Conservation (phyloP, 2,113 vertebrate species). For the Etia nguti region DNA sequence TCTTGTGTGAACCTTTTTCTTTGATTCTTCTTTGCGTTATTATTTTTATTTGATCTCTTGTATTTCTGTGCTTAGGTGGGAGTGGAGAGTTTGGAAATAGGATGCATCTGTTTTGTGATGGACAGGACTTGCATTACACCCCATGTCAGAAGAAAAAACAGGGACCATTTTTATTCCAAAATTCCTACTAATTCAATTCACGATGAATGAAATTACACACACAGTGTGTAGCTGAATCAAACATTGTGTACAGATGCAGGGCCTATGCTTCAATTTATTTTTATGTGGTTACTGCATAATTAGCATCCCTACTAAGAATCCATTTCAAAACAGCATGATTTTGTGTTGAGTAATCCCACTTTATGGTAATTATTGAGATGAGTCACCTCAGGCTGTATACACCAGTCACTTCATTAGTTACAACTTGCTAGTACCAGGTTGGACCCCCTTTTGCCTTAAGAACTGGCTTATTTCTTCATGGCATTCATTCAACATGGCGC, state of each 20-base stretch:
- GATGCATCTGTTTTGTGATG: background rate
- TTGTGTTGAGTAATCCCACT: background rate
- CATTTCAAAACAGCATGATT: background rate
- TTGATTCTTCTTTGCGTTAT: background rate
- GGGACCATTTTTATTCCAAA: background rate
- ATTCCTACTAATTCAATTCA: background rate
- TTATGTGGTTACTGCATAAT: background rate
- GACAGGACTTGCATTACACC: background rate
- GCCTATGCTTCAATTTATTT: background rate
- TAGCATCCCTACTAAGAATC: background rate
- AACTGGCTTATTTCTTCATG: background rate
- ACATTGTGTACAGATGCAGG: background rate
- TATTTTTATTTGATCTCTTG: background rate
- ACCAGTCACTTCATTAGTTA: background rate
- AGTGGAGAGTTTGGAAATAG: background rate
- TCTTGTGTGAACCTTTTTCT: background rate
- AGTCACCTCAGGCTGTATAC: background rate
- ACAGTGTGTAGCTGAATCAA: background rate
- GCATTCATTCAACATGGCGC: background rate
- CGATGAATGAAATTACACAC: background rate
- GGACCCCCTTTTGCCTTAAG: background rate
- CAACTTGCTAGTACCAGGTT: background rate
- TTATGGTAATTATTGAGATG: constrained; percentile 5
- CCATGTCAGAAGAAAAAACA: background rate
- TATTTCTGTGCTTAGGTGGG: background rate